Evolutionary conservation across 2,113 vertebrate genomes (phyloP).

Genomic region (Pholis gunnellus): DNA sequence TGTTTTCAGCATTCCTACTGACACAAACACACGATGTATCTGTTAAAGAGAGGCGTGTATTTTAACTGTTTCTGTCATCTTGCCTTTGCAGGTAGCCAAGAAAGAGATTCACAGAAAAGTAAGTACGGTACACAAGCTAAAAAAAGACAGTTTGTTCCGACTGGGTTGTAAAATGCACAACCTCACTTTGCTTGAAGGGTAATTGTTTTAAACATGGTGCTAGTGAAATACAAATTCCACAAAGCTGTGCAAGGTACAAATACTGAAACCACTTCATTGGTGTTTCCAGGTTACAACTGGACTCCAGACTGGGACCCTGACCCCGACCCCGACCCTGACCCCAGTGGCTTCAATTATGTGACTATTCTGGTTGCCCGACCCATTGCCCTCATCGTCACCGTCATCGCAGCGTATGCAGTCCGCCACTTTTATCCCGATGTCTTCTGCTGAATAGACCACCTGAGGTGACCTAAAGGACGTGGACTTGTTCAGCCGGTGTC

Average conservation of each 20-base stretch:
- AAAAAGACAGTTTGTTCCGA: background rate
- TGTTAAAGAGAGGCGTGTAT: too few relatives aligned
- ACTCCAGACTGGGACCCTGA: constrained; percentile 71
- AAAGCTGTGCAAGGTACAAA: background rate
- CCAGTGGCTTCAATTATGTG: constrained; percentile 48
- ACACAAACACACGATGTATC: background rate
- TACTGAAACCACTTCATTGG: background rate
- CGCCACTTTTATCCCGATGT: constrained; percentile 68
- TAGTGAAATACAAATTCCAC: too few relatives aligned
- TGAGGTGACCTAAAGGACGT: background rate
- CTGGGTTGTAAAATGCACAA: too few relatives aligned
- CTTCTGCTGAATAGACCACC: constrained; percentile 75
- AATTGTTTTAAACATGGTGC: background rate
- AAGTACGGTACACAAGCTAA: constrained; percentile 44
- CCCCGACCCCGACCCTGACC: constrained; percentile 37
- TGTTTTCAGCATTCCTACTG: background rate
- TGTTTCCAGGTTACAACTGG: constrained; percentile 66
- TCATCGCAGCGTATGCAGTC: constrained; percentile 54
- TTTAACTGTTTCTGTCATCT: background rate
- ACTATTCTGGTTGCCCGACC: constrained; percentile 70
- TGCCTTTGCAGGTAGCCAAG: constrained; percentile 77
- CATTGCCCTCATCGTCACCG: constrained; percentile 61
- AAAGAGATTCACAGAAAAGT: constrained; percentile 79
- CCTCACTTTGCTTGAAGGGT: too few relatives aligned
- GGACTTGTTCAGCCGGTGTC: background rate